phyloP scores from a whole-genome alignment of 1,140 invertebrate genomes.

The Cheumatopsyche charites region DNA sequence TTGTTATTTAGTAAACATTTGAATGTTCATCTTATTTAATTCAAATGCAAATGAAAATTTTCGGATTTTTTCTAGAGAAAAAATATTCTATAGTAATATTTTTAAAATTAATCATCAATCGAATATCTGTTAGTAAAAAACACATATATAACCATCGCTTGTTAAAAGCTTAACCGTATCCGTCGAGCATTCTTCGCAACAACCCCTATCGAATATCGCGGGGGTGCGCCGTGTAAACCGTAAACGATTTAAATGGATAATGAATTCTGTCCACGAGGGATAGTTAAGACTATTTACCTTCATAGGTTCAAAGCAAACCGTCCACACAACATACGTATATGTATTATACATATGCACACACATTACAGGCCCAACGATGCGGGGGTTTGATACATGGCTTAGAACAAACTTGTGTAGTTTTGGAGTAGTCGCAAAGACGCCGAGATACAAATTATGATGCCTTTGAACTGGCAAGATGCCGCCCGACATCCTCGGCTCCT shows the following conservation, averaged over 20 bases:
- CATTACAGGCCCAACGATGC: not conserved
- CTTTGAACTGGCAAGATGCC: conserved; percentile 26
- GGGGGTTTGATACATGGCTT: not conserved
- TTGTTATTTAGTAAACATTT: too few relatives aligned
- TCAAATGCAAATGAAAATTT: too few relatives aligned
- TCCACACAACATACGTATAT: not conserved
- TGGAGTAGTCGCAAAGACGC: conserved; percentile 31
- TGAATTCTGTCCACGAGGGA: conserved; percentile 22
- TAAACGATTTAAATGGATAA: conserved; percentile 13
- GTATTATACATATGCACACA: not conserved
- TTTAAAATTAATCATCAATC: too few relatives aligned
- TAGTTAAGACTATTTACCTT: conserved; percentile 1
- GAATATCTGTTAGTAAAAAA: not conserved
- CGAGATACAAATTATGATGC: conserved; percentile 33
- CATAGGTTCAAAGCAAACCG: conserved; percentile 9
- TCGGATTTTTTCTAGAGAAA: too few relatives aligned
- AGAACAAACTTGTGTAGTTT: conserved; percentile 28
- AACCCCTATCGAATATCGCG: not conserved
- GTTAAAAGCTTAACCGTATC: not conserved
- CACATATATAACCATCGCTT: not conserved
- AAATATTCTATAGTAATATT: too few relatives aligned
- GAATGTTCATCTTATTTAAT: too few relatives aligned
- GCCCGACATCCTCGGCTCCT: not conserved
- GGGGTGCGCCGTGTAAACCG: not conserved
- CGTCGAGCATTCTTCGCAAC: not conserved